Conservation (phyloP, 2,797 vertebrate species). For the Danio kyathit region DNA sequence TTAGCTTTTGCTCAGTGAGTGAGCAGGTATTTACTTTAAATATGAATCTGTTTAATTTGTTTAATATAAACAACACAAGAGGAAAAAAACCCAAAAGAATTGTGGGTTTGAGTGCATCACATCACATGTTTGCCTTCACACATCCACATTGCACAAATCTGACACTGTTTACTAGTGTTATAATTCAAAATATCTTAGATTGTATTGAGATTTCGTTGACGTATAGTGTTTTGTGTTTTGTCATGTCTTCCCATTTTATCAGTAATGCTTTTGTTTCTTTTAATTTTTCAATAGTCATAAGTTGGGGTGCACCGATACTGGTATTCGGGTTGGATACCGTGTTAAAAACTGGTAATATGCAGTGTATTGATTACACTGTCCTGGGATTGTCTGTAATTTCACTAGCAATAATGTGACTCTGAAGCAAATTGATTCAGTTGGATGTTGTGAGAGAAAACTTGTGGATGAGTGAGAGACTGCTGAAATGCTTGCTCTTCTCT, state of each 20-base stretch:
- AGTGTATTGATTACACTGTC: neutral
- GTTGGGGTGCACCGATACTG: conserved; percentile 6
- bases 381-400: neutral
- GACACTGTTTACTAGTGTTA: neutral
- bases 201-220: neutral
- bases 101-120: conserved; percentile 22
- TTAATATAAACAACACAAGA: neutral
- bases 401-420: neutral
- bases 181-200: neutral
- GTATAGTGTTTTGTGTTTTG: neutral
- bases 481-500: neutral
- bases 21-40: neutral
- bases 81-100: neutral
- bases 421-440: neutral
- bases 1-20: neutral
- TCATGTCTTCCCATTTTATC: neutral
- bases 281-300: neutral
- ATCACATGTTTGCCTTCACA: conserved; percentile 25
- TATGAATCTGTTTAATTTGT: neutral
- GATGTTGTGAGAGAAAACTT: conserved; percentile 1
- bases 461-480: neutral
- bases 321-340: neutral
- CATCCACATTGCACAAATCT: neutral
- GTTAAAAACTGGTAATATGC: neutral
- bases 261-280: neutral